phyloP scores from a whole-genome alignment of 2,797 vertebrate genomes.

The Phrynocephalus forsythii region DNA sequence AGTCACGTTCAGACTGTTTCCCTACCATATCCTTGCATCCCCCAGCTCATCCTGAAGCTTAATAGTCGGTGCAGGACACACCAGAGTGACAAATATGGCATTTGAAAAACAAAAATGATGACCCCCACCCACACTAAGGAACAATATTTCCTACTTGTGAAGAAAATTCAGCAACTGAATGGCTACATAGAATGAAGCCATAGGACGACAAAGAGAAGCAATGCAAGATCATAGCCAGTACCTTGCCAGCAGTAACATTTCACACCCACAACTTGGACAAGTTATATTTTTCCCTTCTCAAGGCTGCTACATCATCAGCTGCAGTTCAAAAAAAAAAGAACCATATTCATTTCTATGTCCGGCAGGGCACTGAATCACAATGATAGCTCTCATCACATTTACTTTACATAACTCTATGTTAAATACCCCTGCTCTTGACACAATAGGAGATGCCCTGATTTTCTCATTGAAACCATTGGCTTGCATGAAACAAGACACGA shows the following conservation, averaged over 20 bases:
- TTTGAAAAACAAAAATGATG: background rate
- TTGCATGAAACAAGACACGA: slow-evolving; percentile 39
- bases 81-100: background rate
- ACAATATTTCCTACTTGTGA: background rate
- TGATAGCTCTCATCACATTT: background rate
- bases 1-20: background rate
- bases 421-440: background rate
- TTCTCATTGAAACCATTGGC: slow-evolving; percentile 51
- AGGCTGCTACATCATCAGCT: too few relatives aligned
- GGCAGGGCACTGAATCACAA: too few relatives aligned
- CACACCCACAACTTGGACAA: too few relatives aligned
- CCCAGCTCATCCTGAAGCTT: background rate
- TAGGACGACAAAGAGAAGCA: too few relatives aligned
- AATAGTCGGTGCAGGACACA: background rate
- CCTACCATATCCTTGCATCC: background rate
- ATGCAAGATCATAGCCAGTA: too few relatives aligned
- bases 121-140: too few relatives aligned
- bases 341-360: too few relatives aligned
- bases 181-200: background rate
- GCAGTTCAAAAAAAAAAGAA: too few relatives aligned
- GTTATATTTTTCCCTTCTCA: too few relatives aligned
- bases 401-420: background rate
- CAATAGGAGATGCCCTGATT: background rate
- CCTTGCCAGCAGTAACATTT: too few relatives aligned
- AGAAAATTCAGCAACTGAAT: background rate